Evolutionary conservation across 2,888 invertebrate genomes (phyloP), one percentile per base, ranked within the genome.

Genomic region (Drosophila villosipedis): DNA sequence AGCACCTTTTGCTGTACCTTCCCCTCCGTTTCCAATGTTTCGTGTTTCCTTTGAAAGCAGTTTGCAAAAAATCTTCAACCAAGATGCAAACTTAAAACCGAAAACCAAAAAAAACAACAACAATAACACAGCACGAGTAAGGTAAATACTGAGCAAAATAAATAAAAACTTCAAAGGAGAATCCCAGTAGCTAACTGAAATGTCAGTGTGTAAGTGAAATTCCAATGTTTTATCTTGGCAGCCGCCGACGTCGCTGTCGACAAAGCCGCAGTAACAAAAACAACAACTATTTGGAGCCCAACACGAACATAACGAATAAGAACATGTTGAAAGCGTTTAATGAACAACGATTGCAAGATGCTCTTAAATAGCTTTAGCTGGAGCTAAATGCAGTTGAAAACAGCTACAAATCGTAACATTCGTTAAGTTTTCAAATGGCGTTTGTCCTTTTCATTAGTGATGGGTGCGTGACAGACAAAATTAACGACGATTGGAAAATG

Each of bases 121-220:
- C 25, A 55, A 25, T 50, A 65, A 70, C 61, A 70, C 43, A 73
- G 57, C 57, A 74, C 57, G 49, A 71, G 76, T 65, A 83, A 86
- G 82, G 89, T 85, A 90, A 88, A 90, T 78, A 87, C 75, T 73
- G 65, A 65, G 47, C 59, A 87, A 81, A 80, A 82, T 77, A 79
- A 83, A 80, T 80, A 88, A 80, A 78, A 87, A 82, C 83, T 80
- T 82, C 80, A 83, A 82, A 84, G 82, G 81, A 88, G 84, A 91
- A 91, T 91, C 90, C 89, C 91, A 91, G 91, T 91, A 91, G 92
- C 91, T 82, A 83, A 78, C 79, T 75, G 72, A 78, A 79, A 69
- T 76, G 77, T 80, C 74, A 73, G 72, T 68, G 88, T 81, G 71
- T 91, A 71, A 68, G 76, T 80, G 91, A 80, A 90, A 90, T 91